These are phyloP conservation scores for Amazona ochrocephala DNA, from an alignment of 2,797 vertebrate genomes.

Conservation along the genomic window DNA sequence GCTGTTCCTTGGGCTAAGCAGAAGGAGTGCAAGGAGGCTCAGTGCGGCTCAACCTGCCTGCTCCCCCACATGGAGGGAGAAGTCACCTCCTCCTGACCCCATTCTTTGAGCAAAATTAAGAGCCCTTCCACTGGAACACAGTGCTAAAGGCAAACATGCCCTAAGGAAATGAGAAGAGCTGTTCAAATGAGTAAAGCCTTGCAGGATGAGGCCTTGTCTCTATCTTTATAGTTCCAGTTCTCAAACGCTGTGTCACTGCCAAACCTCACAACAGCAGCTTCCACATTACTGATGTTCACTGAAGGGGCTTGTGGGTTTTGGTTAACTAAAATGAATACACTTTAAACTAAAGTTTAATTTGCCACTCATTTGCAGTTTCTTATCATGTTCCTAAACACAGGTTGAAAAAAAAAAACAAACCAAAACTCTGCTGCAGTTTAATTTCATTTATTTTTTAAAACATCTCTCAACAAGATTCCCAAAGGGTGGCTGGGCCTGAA, in stretches of 20 bases:
- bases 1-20: background rate
- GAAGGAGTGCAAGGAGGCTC: background rate
- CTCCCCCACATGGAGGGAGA: background rate
- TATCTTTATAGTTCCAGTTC: background rate
- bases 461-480: background rate
- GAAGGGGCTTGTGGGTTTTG: background rate
- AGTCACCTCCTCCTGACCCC: slow-evolving; percentile 38
- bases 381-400: background rate
- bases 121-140: background rate
- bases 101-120: slow-evolving; percentile 14
- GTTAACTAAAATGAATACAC: background rate
- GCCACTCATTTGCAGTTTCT: background rate
- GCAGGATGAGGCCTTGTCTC: background rate
- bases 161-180: slow-evolving; percentile 10
- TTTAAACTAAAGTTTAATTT: background rate
- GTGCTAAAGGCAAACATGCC: background rate
- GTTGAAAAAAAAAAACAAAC: background rate
- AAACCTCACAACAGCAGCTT: background rate
- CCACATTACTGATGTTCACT: background rate
- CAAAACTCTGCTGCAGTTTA: background rate
- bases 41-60: background rate
- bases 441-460: background rate
- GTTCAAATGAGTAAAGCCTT: slow-evolving; percentile 9
- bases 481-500: background rate
- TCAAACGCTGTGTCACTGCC: background rate